These are phyloP conservation scores for Drosophila pegasa DNA, from an alignment of 2,888 invertebrate genomes.

Conservation along the genomic window DNA sequence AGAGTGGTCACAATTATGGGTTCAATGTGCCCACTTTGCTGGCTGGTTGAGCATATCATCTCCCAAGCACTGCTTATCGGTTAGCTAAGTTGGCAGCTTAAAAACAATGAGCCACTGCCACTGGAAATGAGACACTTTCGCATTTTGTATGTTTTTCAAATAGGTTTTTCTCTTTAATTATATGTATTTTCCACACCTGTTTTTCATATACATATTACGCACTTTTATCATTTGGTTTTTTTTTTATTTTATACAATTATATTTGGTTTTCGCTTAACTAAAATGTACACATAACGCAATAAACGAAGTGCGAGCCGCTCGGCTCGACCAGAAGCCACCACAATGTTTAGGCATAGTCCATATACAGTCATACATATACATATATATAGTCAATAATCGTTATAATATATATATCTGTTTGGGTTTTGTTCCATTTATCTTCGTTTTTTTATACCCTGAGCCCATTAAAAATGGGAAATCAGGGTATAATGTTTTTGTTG, in stretches of 20 bases:
- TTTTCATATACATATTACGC: slow-evolving; percentile 29
- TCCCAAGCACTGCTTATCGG: slow-evolving; percentile 24
- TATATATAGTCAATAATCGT: slow-evolving; percentile 42
- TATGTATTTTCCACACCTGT: slow-evolving; percentile 40
- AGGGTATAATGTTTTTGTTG: too few relatives aligned
- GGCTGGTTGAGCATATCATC: slow-evolving; percentile 20
- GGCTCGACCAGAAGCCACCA: slow-evolving; percentile 57
- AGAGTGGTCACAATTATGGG: slow-evolving; percentile 65
- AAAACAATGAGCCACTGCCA: slow-evolving; percentile 14
- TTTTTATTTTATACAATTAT: slow-evolving; percentile 62
- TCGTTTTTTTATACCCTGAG: too few relatives aligned
- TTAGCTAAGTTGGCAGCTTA: slow-evolving; percentile 40
- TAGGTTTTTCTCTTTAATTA: slow-evolving; percentile 57
- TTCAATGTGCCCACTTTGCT: slow-evolving; percentile 35
- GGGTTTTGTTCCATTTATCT: slow-evolving; percentile 1
- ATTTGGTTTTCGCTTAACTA: slow-evolving; percentile 67
- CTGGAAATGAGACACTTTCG: slow-evolving; percentile 35
- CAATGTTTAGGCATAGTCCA: slow-evolving; percentile 58
- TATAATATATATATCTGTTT: slow-evolving; percentile 29
- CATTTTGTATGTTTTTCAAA: slow-evolving; percentile 45
- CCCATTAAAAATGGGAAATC: too few relatives aligned
- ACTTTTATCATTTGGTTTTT: slow-evolving; percentile 6
- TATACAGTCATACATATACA: slow-evolving; percentile 59
- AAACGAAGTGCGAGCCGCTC: slow-evolving; percentile 53
- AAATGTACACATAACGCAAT: slow-evolving; percentile 69